Evolutionary conservation across 2,888 invertebrate species (phyloP).

Genomic region (Altica lythri): DNA sequence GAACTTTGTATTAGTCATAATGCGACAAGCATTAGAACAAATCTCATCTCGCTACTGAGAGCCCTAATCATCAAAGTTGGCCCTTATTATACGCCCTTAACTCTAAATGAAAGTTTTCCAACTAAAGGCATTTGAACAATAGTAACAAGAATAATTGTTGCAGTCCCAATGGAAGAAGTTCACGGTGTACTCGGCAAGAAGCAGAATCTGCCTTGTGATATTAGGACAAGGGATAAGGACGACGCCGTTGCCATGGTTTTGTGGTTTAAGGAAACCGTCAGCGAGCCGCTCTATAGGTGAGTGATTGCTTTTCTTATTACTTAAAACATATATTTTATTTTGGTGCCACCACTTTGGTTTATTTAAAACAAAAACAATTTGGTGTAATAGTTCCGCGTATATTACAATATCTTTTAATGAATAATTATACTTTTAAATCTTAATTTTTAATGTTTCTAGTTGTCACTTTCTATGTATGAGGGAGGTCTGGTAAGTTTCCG

Average conservation of each 20-base stretch:
- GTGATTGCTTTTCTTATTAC: conserved; percentile 18
- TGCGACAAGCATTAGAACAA: conserved; percentile 17
- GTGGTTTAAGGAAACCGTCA: conserved; percentile 85
- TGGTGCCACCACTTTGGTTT: not conserved
- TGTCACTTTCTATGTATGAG: no score
- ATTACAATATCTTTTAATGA: no score
- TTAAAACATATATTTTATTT: not conserved
- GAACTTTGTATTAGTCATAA: conserved; percentile 8
- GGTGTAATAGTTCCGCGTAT: no score
- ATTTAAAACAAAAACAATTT: not conserved
- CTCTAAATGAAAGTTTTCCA: conserved; percentile 46
- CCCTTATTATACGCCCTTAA: conserved; percentile 34
- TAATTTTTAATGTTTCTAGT: no score
- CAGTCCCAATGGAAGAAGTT: conserved; percentile 81
- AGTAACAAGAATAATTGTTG: conserved; percentile 53
- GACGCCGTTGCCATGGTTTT: conserved; percentile 87
- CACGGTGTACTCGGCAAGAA: conserved; percentile 82
- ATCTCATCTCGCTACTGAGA: conserved; percentile 30
- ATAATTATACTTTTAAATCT: no score
- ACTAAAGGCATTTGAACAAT: conserved; percentile 48
- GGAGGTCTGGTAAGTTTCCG: no score
- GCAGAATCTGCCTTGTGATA: conserved; percentile 85
- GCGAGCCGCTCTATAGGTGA: conserved; percentile 85
- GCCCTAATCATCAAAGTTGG: conserved; percentile 46
- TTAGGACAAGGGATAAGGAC: conserved; percentile 75